A percentile compares a stretch with the other conserved stretches of the same genome.
phyloP scores from a whole-genome alignment of 2,113 vertebrate species.

The Muntiacus muntjak region DNA sequence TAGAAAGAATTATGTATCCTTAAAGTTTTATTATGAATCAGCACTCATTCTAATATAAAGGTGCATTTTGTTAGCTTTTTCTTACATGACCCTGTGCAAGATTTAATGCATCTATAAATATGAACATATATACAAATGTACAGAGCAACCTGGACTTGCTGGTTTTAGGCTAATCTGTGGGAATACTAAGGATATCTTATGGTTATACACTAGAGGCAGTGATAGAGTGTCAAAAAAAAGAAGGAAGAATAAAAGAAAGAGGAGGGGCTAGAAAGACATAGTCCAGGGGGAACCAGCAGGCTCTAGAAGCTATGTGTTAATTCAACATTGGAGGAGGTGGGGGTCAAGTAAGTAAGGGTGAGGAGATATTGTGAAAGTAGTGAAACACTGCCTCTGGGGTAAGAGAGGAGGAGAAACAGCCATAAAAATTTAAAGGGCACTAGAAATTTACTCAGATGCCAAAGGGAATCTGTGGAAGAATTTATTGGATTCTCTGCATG shows the following conservation, averaged over 20 bases:
- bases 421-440: conserved; percentile 59
- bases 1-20: not conserved
- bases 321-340: not conserved
- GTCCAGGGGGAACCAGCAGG: not conserved
- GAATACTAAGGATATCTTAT: not conserved
- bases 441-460: conserved; percentile 60
- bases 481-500: conserved; percentile 60
- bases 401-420: conserved; percentile 34
- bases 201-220: not conserved
- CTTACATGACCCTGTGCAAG: not conserved
- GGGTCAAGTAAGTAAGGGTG: not conserved
- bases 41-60: not conserved
- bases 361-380: not conserved
- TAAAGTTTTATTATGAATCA: not conserved
- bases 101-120: not conserved
- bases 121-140: not conserved
- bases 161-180: not conserved
- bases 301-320: conserved; percentile 8
- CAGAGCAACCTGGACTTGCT: not conserved
- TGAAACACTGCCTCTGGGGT: conserved; percentile 31
- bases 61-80: not conserved
- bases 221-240: not conserved
- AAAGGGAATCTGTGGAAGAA: conserved; percentile 53
- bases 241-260: not conserved
- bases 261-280: not conserved